These are phyloP conservation scores for Axea sp. DNA, from an alignment of 2,888 invertebrate species.

Conservation along the genomic window DNA sequence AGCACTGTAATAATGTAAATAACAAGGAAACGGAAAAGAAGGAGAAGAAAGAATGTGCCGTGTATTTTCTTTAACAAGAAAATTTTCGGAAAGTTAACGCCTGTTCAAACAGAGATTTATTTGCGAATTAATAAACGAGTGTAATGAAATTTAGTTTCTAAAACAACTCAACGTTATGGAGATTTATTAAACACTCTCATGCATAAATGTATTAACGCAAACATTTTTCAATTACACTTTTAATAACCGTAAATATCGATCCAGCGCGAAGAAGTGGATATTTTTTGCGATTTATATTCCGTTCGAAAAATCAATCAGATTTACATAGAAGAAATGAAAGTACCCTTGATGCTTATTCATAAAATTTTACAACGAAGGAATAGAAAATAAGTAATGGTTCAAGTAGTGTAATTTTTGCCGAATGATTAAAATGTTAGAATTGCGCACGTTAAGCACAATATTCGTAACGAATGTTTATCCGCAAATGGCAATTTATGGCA, in stretches of 20 bases:
- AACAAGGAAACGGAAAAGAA: not conserved
- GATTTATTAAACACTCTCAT: slow-evolving; percentile 48
- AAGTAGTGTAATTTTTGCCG: slow-evolving; percentile 23
- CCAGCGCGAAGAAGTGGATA: slow-evolving; percentile 23
- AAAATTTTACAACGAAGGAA: slow-evolving; percentile 32
- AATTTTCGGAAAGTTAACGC: slow-evolving; percentile 30
- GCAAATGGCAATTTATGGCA: no score
- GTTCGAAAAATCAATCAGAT: slow-evolving; percentile 32
- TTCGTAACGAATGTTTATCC: slow-evolving; percentile 6
- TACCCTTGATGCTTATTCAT: slow-evolving; percentile 9
- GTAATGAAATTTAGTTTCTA: slow-evolving; percentile 42
- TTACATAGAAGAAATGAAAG: slow-evolving; percentile 40
- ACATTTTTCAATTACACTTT: slow-evolving; percentile 46
- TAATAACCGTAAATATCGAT: slow-evolving; percentile 44
- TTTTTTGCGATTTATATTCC: slow-evolving; percentile 32
- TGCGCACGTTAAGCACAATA: slow-evolving; percentile 21
- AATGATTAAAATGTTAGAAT: slow-evolving; percentile 12
- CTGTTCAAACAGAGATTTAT: slow-evolving; percentile 28
- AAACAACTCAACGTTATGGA: slow-evolving; percentile 25
- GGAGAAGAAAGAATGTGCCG: not conserved
- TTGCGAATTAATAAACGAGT: slow-evolving; percentile 39
- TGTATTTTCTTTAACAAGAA: slow-evolving; percentile 9
- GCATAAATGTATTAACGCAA: slow-evolving; percentile 45
- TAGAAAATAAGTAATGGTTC: slow-evolving; percentile 45
- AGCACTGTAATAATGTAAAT: slow-evolving; percentile 30